Conservation (phyloP, 2,888 invertebrate genomes). For the Mythimna lalbum region DNA sequence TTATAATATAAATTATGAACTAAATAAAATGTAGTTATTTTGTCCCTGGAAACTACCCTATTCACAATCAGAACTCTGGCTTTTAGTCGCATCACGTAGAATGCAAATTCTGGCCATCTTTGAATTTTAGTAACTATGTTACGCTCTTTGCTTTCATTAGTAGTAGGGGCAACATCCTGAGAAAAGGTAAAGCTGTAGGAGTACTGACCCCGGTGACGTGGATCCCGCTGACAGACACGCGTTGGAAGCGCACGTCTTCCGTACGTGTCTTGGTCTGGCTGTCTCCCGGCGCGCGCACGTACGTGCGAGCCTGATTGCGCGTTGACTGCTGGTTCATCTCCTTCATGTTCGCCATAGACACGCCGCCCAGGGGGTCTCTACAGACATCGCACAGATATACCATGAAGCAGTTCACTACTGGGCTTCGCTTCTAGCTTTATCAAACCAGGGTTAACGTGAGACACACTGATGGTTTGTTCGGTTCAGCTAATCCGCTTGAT, state of each 20-base stretch:
- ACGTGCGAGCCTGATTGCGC: constrained; percentile 61
- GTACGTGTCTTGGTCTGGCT: constrained; percentile 71
- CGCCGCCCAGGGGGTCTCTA: constrained; percentile 7
- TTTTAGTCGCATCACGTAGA: no score
- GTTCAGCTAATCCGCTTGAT: no score
- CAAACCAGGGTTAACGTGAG: neutral
- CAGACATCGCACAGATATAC: neutral
- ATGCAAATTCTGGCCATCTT: no score
- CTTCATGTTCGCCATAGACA: neutral
- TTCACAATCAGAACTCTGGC: no score
- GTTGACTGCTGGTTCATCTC: constrained; percentile 44
- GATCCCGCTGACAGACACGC: constrained; percentile 98
- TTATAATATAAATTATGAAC: no score
- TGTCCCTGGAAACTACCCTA: no score
- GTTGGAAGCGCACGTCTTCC: constrained; percentile 94
- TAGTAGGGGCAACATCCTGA: neutral
- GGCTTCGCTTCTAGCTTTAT: neutral
- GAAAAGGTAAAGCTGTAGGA: neutral
- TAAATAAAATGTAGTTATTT: no score
- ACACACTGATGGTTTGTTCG: neutral
- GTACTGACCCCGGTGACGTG: constrained; percentile 96
- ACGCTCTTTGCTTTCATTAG: no score
- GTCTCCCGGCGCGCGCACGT: constrained; percentile 67
- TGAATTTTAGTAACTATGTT: no score
- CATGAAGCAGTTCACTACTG: neutral